phyloP scores from a whole-genome alignment of 1,140 invertebrate genomes.

The Trichomalopsis sarcophagae region DNA sequence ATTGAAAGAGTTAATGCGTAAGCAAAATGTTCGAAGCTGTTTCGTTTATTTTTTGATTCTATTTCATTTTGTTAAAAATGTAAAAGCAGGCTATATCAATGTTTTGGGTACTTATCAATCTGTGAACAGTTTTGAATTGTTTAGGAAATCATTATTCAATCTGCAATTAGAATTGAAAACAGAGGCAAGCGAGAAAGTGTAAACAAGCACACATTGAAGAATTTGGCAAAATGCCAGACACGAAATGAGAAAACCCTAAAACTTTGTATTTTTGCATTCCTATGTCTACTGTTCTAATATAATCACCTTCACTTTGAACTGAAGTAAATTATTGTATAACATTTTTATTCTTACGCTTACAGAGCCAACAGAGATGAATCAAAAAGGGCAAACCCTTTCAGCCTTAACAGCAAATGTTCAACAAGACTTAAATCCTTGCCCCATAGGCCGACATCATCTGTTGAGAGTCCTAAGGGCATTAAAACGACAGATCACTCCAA shows the following conservation, averaged over 20 bases:
- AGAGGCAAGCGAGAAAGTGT: background rate
- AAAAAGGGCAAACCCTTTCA: conserved; percentile 64
- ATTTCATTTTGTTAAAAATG: no score
- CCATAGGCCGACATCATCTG: conserved; percentile 57
- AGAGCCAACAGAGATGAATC: conserved; percentile 61
- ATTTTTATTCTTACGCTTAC: conserved; percentile 47
- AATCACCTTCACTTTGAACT: background rate
- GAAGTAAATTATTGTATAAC: background rate
- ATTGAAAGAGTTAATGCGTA: background rate
- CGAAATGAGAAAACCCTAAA: conserved; percentile 20
- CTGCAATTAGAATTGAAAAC: background rate
- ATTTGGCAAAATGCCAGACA: conserved; percentile 13
- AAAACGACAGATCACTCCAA: conserved; percentile 71
- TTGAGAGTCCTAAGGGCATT: conserved; percentile 61
- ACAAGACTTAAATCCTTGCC: conserved; percentile 64
- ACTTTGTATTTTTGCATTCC: background rate
- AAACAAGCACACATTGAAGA: conserved; percentile 17
- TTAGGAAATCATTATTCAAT: background rate
- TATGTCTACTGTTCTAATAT: background rate
- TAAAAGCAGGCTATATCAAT: background rate
- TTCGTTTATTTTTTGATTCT: background rate
- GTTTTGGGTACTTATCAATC: background rate
- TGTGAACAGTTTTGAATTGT: background rate
- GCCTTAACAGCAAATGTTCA: conserved; percentile 57
- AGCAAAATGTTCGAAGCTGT: no score